Conservation (phyloP, 2,888 invertebrate species). For the Pantelozetes paolii region DNA sequence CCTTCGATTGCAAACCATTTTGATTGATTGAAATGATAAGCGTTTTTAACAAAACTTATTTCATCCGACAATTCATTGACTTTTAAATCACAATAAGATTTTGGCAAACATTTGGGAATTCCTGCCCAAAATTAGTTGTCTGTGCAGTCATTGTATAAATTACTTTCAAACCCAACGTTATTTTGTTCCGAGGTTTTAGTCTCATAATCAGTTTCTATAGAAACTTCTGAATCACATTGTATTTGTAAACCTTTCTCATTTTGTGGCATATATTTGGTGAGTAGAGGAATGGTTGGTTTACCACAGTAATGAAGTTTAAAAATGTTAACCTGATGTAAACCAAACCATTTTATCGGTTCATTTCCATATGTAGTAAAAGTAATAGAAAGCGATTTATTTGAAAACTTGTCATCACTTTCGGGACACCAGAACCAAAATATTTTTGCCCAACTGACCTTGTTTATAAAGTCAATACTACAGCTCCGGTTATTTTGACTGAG, state of each 20-base stretch:
- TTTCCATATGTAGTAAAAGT: neutral
- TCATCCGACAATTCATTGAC: neutral
- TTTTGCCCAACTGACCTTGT: neutral
- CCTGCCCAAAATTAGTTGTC: constrained; percentile 8
- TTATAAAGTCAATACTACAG: neutral
- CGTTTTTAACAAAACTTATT: constrained; percentile 19
- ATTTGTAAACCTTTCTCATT: neutral
- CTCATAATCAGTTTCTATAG: neutral
- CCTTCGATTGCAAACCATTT: constrained; percentile 35
- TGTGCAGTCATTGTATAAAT: neutral
- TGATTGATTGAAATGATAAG: neutral
- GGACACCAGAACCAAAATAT: constrained; percentile 34
- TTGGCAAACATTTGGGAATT: constrained; percentile 14
- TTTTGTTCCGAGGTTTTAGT: neutral
- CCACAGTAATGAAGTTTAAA: constrained; percentile 20
- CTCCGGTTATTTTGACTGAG: neutral
- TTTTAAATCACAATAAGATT: neutral
- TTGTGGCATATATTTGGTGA: neutral
- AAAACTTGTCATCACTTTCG: neutral
- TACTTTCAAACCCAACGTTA: neutral
- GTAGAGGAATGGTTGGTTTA: neutral
- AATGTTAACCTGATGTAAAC: constrained; percentile 29
- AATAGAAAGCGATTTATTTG: neutral
- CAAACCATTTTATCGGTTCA: neutral
- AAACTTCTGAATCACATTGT: neutral